A percentile compares a stretch with the other conserved stretches of the same genome.
Evolutionary conservation across 2,797 vertebrate species (phyloP).

Genomic region (Anguilla obscura): DNA sequence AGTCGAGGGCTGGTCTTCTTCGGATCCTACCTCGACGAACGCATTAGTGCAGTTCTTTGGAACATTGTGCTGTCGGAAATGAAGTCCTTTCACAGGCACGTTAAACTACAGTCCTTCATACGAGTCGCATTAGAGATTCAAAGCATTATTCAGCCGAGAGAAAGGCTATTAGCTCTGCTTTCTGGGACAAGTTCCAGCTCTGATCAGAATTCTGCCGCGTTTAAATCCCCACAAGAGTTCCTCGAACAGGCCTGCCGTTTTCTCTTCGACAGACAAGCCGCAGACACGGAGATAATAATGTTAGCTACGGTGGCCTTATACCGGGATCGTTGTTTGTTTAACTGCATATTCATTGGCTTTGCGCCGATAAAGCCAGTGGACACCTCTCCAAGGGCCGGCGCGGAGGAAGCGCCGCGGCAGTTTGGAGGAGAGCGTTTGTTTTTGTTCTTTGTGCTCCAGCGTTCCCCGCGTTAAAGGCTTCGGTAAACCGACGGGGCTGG

Average conservation of each 20-base stretch:
- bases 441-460: conserved; percentile 36
- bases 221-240: conserved; percentile 68
- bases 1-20: conserved; percentile 29
- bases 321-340: conserved; percentile 65
- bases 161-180: conserved; percentile 70
- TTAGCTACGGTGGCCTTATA: conserved; percentile 63
- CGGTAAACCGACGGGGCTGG: conserved; percentile 45
- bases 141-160: conserved; percentile 72
- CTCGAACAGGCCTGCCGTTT: conserved; percentile 59
- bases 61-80: conserved; percentile 58
- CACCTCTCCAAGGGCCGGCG: conserved; percentile 25
- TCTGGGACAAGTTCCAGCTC: conserved; percentile 69
- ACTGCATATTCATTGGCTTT: conserved; percentile 59
- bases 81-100: conserved; percentile 64
- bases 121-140: conserved; percentile 69
- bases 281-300: conserved; percentile 60
- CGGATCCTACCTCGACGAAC: conserved; percentile 56
- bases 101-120: conserved; percentile 64
- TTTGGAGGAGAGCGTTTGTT: conserved; percentile 48
- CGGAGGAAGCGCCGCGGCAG: conserved; percentile 45
- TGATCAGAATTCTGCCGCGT: conserved; percentile 65
- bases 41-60: conserved; percentile 62
- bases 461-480: conserved; percentile 41
- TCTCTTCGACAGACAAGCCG: conserved; percentile 49
- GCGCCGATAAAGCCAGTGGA: conserved; percentile 19